phyloP scores from a whole-genome alignment of 2,888 invertebrate genomes.

The Camptogramma bilineatum region DNA sequence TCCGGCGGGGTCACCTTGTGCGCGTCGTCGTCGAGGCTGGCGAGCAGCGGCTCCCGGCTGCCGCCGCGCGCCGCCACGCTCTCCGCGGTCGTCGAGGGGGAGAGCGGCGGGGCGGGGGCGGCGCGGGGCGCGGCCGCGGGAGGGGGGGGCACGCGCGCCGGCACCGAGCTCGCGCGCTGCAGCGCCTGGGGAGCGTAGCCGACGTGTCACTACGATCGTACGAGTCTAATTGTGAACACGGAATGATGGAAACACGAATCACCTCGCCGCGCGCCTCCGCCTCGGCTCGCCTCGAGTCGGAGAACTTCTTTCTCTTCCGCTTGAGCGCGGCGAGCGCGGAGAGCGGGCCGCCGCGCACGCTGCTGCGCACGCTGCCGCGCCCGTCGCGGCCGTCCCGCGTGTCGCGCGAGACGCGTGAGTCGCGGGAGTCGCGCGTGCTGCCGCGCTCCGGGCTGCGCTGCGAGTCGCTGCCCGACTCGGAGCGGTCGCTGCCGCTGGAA shows the following conservation, averaged over 20 bases:
- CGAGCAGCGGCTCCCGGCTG: slow-evolving; percentile 88
- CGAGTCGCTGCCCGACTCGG: slow-evolving; percentile 89
- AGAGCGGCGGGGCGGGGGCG: slow-evolving; percentile 50
- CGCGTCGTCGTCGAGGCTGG: slow-evolving; percentile 81
- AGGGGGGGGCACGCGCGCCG: slow-evolving; percentile 48
- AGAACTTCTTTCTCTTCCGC: slow-evolving; percentile 93
- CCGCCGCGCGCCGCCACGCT: slow-evolving; percentile 64
- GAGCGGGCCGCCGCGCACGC: slow-evolving; percentile 72
- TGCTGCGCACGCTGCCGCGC: slow-evolving; percentile 56
- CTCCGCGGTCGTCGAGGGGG: slow-evolving; percentile 52
- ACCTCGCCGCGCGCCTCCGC: slow-evolving; percentile 47
- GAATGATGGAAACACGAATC: not conserved
- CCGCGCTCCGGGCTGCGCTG: slow-evolving; percentile 86
- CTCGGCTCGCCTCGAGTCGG: slow-evolving; percentile 89
- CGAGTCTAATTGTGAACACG: no score
- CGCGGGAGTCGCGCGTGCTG: slow-evolving; percentile 46
- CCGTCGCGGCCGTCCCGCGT: slow-evolving; percentile 42
- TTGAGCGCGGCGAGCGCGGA: slow-evolving; percentile 90
- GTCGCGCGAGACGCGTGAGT: slow-evolving; percentile 48
- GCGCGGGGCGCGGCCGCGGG: slow-evolving; percentile 44
- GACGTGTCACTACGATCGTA: not conserved
- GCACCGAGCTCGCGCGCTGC: slow-evolving; percentile 65
- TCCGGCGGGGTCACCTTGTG: slow-evolving; percentile 60
- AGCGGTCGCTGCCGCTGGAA: slow-evolving; percentile 86
- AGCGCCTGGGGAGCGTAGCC: slow-evolving; percentile 47